Evolutionary conservation across 37 sponge, comb jelly and placozoan species (phyloP).

Genomic region (Beroe ovata): DNA sequence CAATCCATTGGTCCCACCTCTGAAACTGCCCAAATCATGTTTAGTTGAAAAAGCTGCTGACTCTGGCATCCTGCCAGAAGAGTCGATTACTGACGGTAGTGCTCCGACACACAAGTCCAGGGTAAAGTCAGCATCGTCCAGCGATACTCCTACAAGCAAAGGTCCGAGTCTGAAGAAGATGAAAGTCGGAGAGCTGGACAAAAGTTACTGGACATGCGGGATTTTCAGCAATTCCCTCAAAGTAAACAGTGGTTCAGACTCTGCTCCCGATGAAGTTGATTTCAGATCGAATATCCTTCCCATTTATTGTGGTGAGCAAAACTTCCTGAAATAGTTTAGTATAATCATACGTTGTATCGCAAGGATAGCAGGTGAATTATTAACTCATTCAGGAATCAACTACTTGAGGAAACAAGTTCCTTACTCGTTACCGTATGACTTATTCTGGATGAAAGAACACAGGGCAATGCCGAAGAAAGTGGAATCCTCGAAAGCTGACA

Average conservation of each 20-base stretch:
- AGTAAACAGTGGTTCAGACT: not conserved
- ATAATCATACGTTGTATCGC: no score
- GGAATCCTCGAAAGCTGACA: not conserved
- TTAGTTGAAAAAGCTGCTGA: not conserved
- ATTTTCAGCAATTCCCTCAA: conserved; percentile 53
- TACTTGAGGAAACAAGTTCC: not conserved
- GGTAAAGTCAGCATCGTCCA: not conserved
- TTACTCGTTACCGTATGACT: conserved; percentile 1
- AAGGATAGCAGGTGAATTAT: no score
- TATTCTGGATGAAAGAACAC: conserved; percentile 32
- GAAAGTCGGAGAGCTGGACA: not conserved
- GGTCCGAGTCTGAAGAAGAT: conserved; percentile 14
- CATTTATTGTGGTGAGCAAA: conserved; percentile 61
- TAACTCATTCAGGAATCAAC: conserved; percentile 48
- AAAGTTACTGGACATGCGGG: conserved; percentile 30
- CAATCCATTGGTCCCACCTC: conserved; percentile 20
- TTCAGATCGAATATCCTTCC: conserved; percentile 65
- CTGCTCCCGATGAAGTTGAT: not conserved
- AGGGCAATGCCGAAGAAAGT: not conserved
- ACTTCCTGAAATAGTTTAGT: no score
- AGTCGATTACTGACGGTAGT: not conserved
- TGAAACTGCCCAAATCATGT: conserved; percentile 24
- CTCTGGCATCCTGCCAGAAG: not conserved
- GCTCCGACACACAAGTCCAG: not conserved
- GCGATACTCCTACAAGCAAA: conserved; percentile 9